A percentile compares a stretch with the other conserved stretches of the same genome.
Evolutionary conservation across 2,113 vertebrate genomes (phyloP).

Genomic region (Hypomesus transpacificus): DNA sequence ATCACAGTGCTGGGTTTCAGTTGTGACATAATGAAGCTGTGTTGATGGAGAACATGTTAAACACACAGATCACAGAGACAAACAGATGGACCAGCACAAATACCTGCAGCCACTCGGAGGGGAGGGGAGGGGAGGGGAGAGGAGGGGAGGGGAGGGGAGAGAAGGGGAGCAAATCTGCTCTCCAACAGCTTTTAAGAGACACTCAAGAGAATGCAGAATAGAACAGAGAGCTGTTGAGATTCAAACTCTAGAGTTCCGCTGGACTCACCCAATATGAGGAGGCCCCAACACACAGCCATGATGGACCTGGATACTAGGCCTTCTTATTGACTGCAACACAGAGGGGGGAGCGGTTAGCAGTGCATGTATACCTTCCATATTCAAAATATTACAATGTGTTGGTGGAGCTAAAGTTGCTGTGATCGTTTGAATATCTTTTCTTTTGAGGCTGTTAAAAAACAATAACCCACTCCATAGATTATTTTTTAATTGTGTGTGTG

Average conservation of each 20-base stretch:
- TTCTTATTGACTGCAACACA: slow-evolving; percentile 53
- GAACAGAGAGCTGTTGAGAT: not conserved
- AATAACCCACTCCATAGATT: too few relatives aligned
- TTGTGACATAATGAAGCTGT: too few relatives aligned
- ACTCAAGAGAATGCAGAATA: not conserved
- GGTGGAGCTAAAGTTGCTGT: too few relatives aligned
- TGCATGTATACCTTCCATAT: too few relatives aligned
- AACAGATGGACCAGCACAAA: slow-evolving; percentile 32
- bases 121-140: not conserved
- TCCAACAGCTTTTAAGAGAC: not conserved
- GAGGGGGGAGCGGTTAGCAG: not conserved
- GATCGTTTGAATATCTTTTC: too few relatives aligned
- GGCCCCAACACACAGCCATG: slow-evolving; percentile 47
- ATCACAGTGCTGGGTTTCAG: too few relatives aligned
- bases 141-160: not conserved
- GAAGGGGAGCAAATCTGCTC: not conserved
- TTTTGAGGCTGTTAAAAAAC: too few relatives aligned
- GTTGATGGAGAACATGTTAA: not conserved
- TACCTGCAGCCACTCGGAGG: slow-evolving; percentile 20
- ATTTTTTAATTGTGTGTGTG: too few relatives aligned
- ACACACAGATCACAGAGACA: slow-evolving; percentile 26
- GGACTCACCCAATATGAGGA: slow-evolving; percentile 69
- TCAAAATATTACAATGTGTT: too few relatives aligned
- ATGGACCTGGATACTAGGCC: slow-evolving; percentile 23
- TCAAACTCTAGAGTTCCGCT: not conserved